Base-by-base conservation (phyloP, 1,140 invertebrate species). In the Hestina assimilis region DNA sequence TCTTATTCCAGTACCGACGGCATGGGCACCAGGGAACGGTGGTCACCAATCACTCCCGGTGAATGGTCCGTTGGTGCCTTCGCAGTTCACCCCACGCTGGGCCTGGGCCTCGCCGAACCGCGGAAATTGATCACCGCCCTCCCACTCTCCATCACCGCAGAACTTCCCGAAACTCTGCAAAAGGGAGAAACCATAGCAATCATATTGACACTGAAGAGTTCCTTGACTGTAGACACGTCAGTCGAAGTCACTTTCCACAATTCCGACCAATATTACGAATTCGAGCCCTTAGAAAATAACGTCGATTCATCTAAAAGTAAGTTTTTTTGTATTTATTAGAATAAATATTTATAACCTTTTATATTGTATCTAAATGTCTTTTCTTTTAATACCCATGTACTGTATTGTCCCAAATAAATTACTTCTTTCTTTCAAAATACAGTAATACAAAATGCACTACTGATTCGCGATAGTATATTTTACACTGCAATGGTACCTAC, bases 1-100 rank as follows among this genome's bases (percentile, higher is more conserved):
- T 21, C 40, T 43, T 63, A 21, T 68, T 67, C 21, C 54, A 87
- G 82, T 6, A 62, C 55, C 12, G 91, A 92, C 47, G 92, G 92
- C 14, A 90, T 89, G 79, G 90, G 91, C 19, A 88, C 90, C 2
- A 79, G 91, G 21, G 87, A 90, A 57, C 83, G 90, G 54, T 87
- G 83, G 67, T 93, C 97, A 21, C 98, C 98, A 0, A 94, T 96
- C 61, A 95, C 95, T 0, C 96, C 99, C 7, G 98, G 96, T 0
- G 96, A 96, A 1, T 99, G 97, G 97, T 91, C 95, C 12, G 91
- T 99, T 0, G 96, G 95, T 23, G 98, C 95, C 0, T 99, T 99
- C 80, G 96, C 98, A 0, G 89, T 99, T 29, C 95, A 97, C 84
- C 90, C 94, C 0, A 89, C 94, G 6, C 87, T 93, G 48, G 98